phyloP scores from a whole-genome alignment of 2,797 vertebrate species.

The Bradypus variegatus region DNA sequence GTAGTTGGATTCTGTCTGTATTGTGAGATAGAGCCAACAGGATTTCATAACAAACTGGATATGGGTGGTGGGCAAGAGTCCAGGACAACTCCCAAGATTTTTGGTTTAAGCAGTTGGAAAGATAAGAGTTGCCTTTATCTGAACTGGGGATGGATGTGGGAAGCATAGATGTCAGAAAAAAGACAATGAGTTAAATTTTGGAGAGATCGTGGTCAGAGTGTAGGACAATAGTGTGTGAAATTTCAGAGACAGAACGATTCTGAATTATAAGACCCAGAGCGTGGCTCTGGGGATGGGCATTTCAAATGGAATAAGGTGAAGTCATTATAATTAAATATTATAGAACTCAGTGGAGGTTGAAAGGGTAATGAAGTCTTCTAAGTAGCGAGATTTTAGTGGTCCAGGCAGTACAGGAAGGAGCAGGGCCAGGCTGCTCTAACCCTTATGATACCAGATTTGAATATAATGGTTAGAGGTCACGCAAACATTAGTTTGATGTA shows the following conservation, averaged over 20 bases:
- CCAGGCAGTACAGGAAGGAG: neutral
- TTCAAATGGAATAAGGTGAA: conserved; percentile 19
- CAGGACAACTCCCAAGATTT: conserved; percentile 1
- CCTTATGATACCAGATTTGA: neutral
- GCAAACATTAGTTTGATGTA: neutral
- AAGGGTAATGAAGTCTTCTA: conserved; percentile 1
- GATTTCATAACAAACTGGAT: neutral
- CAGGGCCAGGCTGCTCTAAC: neutral
- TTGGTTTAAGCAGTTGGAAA: neutral
- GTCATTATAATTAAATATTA: neutral
- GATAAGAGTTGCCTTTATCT: neutral
- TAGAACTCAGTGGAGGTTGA: neutral
- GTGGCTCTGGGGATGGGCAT: neutral
- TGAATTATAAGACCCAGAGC: conserved; percentile 10
- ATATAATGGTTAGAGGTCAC: neutral
- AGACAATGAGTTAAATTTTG: neutral
- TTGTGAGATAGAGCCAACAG: conserved; percentile 8
- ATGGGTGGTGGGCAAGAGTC: conserved; percentile 24
- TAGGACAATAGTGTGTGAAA: neutral
- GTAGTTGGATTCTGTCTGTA: neutral
- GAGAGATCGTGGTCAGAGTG: neutral
- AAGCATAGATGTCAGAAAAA: neutral
- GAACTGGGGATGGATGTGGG: neutral
- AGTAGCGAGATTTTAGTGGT: neutral
- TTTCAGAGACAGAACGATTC: neutral